Evolutionary conservation across 1,140 invertebrate genomes (phyloP).

Genomic region (Matsumurasca onukii): DNA sequence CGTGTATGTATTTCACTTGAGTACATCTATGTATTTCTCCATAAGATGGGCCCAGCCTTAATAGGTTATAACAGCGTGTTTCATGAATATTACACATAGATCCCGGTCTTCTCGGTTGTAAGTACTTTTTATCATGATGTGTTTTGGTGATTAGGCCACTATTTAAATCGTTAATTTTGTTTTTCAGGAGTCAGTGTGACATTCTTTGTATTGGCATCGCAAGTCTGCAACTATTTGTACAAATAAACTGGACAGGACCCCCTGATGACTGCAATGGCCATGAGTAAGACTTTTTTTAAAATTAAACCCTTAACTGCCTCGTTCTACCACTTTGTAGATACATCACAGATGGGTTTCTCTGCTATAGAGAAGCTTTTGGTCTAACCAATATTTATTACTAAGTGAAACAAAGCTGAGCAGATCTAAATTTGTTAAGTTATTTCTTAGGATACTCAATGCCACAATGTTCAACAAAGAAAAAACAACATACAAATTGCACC

Average conservation of each 20-base stretch:
- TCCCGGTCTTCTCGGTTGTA: too few species aligned
- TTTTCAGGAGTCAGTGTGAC: constrained; percentile 33
- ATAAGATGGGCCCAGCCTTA: too few species aligned
- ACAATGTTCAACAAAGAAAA: too few species aligned
- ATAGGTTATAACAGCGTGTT: too few species aligned
- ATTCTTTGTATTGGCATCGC: constrained; percentile 55
- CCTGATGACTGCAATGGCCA: constrained; percentile 33
- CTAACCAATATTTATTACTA: constrained; percentile 44
- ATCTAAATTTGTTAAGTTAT: background rate
- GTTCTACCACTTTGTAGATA: constrained; percentile 34
- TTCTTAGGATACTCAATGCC: background rate
- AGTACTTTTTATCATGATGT: too few species aligned
- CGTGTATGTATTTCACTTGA: too few species aligned
- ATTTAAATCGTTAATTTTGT: too few species aligned
- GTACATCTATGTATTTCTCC: too few species aligned
- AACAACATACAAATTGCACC: too few species aligned
- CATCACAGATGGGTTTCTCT: constrained; percentile 41
- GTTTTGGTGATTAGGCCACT: too few species aligned
- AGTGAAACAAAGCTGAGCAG: constrained; percentile 47
- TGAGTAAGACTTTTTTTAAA: constrained; percentile 31
- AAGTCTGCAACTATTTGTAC: constrained; percentile 70
- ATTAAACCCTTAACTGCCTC: constrained; percentile 32
- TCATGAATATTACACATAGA: too few species aligned
- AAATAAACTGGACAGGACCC: constrained; percentile 82
- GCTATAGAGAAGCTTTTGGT: constrained; percentile 45